These are phyloP conservation scores for Nothocercus julius DNA, from an alignment of 2,113 vertebrate genomes.

Conservation along the genomic window DNA sequence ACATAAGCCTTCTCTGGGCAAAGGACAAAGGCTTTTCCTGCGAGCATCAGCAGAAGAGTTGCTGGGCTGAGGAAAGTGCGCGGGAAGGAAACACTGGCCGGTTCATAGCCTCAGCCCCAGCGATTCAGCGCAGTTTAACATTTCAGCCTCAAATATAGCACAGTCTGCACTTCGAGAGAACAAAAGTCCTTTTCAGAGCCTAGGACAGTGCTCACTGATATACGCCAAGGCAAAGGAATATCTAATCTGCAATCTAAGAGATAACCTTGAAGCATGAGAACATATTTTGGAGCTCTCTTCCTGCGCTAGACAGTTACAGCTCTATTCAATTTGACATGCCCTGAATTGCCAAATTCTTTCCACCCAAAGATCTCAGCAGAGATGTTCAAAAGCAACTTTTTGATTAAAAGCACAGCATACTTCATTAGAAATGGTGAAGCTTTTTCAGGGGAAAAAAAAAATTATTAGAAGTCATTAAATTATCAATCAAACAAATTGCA, in stretches of 20 bases:
- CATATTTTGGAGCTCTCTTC: background rate
- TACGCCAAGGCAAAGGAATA: constrained; percentile 8
- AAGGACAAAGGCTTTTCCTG: background rate
- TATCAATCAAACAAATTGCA: background rate
- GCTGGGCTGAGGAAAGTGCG: background rate
- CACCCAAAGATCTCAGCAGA: background rate
- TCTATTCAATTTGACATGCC: constrained; percentile 10
- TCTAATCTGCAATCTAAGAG: background rate
- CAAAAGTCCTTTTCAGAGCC: background rate
- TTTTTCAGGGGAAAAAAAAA: background rate
- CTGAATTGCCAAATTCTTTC: background rate
- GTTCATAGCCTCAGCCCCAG: background rate
- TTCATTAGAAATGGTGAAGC: background rate
- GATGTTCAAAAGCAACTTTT: background rate
- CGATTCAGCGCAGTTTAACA: background rate
- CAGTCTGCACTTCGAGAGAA: background rate
- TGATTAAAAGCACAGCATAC: constrained; percentile 21
- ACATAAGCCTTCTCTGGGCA: constrained; percentile 44
- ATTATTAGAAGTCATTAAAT: background rate
- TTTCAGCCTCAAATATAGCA: background rate
- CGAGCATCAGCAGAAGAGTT: background rate
- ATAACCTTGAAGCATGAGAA: constrained; percentile 38
- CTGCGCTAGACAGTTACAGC: background rate
- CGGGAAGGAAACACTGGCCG: background rate
- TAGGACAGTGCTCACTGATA: background rate